Evolutionary conservation across 1,140 invertebrate genomes (phyloP), one percentile per base, ranked within the genome.

Genomic region (Drosophila tristis): DNA sequence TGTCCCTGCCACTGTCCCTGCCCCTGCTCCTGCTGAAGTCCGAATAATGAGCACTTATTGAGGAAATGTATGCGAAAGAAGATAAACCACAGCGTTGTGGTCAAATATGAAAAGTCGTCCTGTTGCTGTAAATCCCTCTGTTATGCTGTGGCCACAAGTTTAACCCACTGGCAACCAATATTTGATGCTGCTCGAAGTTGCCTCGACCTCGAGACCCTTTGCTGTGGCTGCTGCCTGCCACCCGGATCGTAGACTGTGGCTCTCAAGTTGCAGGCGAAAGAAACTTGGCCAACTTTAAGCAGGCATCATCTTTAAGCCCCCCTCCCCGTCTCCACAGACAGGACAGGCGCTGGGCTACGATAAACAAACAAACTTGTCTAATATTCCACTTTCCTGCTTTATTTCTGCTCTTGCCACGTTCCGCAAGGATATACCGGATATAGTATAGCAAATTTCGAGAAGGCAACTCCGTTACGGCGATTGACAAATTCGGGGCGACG

Each of bases 291-390:
- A 77, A 77, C 74, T 77, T 77, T 63, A 76, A 77, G 74, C 55
- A 39, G 64, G 29, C 45, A 39, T 39, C 35, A 39, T 7, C 57
- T 55, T 59, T 74, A 73, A 75, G 51, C 56, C 60, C 45, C 26
- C 1, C 1, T 20, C 20, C 20, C 20, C 20, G 20, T 20, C 20
- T 13, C 9, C 11, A 11, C 11, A 39, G 67, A 72, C 67, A 74
- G 43, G 47, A 64, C 67, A 74, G 43, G 47, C 61, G 15, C 48
- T 39, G 35, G 39, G 50, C 29, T 16, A 11, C 23, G 68, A 76
- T 76, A 76, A 76, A 76, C 74, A 77, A 77, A 63, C 74, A 76
- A 70, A 76, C 47, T 77, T 68, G 74, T 76, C 72, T 75, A 67
- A 67, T 55, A 44, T 51, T 75, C 62, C 72, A 74, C 72, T 75